A percentile compares a stretch with the other conserved stretches of the same genome.
phyloP scores from a whole-genome alignment of 2,113 vertebrate species.

The Colossoma macropomum region DNA sequence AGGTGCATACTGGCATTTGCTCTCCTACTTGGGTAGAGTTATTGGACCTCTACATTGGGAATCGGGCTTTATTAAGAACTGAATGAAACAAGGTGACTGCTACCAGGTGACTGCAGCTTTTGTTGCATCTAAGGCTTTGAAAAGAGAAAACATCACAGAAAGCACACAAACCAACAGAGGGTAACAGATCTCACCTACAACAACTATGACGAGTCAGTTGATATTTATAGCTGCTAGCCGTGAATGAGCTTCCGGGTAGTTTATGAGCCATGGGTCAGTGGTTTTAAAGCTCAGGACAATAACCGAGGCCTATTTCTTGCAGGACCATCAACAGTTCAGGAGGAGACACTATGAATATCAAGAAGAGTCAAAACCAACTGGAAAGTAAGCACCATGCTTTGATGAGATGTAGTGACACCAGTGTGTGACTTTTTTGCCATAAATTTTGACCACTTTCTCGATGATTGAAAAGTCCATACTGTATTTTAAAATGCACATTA shows the following conservation, averaged over 20 bases:
- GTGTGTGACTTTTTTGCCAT: background rate
- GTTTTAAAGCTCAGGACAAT: background rate
- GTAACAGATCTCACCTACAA: background rate
- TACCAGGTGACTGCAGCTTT: too few species aligned
- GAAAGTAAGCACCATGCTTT: background rate
- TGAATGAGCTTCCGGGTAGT: background rate
- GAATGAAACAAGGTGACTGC: too few species aligned
- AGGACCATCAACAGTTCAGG: background rate
- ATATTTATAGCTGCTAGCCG: background rate
- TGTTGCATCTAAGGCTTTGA: too few species aligned
- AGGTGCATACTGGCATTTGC: too few species aligned
- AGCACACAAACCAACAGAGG: background rate
- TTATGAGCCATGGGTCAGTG: background rate
- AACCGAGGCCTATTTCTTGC: background rate
- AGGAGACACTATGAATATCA: background rate
- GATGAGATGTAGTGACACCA: background rate
- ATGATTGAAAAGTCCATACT: too few species aligned
- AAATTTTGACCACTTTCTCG: too few species aligned
- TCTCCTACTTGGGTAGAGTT: too few species aligned
- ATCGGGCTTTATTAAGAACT: too few species aligned
- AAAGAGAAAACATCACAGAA: background rate
- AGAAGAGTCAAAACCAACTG: background rate
- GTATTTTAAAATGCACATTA: too few species aligned
- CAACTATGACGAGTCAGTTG: background rate
- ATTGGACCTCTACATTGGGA: too few species aligned